Base-by-base conservation (phyloP, 2,888 invertebrate species). In the Allolobophora icterica region DNA sequence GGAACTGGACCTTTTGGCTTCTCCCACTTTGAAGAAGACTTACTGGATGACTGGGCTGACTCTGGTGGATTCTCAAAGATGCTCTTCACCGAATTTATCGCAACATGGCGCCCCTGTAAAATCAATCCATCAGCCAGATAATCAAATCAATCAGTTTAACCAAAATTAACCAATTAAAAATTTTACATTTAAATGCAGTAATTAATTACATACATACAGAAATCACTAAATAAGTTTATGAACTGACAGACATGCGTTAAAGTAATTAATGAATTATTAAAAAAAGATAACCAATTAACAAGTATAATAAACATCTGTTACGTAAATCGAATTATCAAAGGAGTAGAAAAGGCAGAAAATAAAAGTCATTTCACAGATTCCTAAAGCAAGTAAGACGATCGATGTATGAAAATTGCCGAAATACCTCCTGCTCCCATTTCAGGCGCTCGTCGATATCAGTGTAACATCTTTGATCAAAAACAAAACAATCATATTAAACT, bases 1-100 rank as follows among this genome's bases (percentile, higher is more conserved):
- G 71, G 71, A 71, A 71, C 71, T 13, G n/a, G n/a, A 71, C 71
- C 71, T n/a, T 71, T 71, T n/a, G 93, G 93, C 35, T 91, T 90
- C n/a, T 92, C 92, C n/a, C 91, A 90, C 33, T 90, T 84, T 0
- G 87, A 87, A 87, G 38, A 21, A 24, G 87, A 38, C 87, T 34
- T 87, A 21, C 34, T 35, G 87, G 87, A 34, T 38, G 87, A 71
- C n/a, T 30, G 71, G 30, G 71, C n/a, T 17, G 71, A 71, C 71
- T 71, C 71, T 8, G 35, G 21, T 33, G 87, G 38, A 17, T 34
- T 35, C 87, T 87, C 87, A 35, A 87, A 87, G 17, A 87, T 35
- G 38, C 38, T 87, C 38, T 87, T 87, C 87, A 87, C 87, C 8
- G 87, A 87, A 34, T 34, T 87, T 87, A 87, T 87, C 24, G 87